Evolutionary conservation across 2,113 vertebrate genomes (phyloP).

Genomic region (Glaucomys volans): DNA sequence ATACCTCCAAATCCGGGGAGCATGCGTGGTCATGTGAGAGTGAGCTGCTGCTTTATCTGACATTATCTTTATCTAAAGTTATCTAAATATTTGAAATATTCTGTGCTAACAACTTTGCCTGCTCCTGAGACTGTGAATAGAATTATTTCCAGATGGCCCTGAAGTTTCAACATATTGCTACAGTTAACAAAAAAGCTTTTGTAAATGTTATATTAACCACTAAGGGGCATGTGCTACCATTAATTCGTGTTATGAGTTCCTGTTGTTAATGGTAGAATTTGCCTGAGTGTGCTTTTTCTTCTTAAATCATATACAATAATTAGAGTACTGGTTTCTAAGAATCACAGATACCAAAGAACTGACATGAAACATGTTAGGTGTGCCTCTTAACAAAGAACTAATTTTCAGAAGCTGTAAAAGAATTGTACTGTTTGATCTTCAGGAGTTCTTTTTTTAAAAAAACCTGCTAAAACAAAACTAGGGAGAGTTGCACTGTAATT

Average conservation of each 20-base stretch:
- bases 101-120: slow-evolving; percentile 72
- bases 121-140: slow-evolving; percentile 73
- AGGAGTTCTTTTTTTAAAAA: slow-evolving; percentile 16
- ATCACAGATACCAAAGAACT: slow-evolving; percentile 33
- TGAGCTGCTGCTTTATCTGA: slow-evolving; percentile 34
- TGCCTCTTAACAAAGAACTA: slow-evolving; percentile 31
- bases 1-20: neutral
- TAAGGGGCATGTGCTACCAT: slow-evolving; percentile 72
- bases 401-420: neutral
- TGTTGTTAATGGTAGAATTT: slow-evolving; percentile 58
- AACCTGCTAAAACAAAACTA: slow-evolving; percentile 24
- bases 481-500: neutral
- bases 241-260: slow-evolving; percentile 77
- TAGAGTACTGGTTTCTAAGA: slow-evolving; percentile 34
- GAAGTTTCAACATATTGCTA: slow-evolving; percentile 74
- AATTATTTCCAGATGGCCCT: slow-evolving; percentile 81
- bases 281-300: slow-evolving; percentile 65
- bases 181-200: slow-evolving; percentile 82
- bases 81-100: slow-evolving; percentile 81
- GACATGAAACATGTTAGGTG: neutral
- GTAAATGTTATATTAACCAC: slow-evolving; percentile 82
- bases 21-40: neutral
- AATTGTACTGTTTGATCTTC: neutral
- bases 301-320: slow-evolving; percentile 60
- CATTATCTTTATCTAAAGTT: slow-evolving; percentile 63